These are phyloP conservation scores for Cichladusa arquata DNA, from an alignment of 2,113 vertebrate genomes.

Conservation along the genomic window DNA sequence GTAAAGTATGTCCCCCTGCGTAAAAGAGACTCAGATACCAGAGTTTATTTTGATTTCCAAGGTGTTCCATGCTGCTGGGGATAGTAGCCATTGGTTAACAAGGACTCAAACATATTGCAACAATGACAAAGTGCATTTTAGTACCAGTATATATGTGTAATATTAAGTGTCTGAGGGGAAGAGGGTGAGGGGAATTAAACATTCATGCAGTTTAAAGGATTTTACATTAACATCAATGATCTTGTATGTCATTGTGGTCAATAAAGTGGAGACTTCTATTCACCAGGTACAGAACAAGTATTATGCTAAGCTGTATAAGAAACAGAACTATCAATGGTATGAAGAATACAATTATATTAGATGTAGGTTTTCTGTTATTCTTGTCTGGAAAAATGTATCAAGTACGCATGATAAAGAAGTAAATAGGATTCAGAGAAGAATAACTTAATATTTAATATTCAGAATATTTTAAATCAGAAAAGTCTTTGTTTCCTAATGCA, in stretches of 20 bases:
- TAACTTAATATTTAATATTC: neutral
- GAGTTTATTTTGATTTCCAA: neutral
- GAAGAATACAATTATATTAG: neutral
- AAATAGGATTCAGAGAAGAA: neutral
- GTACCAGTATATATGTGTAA: neutral
- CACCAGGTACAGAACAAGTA: neutral
- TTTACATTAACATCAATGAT: neutral
- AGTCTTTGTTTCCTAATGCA: neutral
- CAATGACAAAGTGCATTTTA: neutral
- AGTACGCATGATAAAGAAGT: neutral
- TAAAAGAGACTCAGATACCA: neutral
- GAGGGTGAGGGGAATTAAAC: neutral
- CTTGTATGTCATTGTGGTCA: accelerated
- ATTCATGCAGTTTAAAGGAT: neutral
- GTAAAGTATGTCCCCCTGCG: neutral
- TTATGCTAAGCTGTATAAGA: neutral
- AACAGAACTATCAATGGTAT: neutral
- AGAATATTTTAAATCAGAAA: neutral
- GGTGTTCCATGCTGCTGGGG: neutral
- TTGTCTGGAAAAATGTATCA: neutral
- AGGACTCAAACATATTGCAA: neutral
- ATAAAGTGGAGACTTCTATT: neutral
- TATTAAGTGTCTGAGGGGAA: neutral
- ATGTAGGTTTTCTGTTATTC: neutral
- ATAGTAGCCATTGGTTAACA: neutral